phyloP scores from a whole-genome alignment of 2,888 invertebrate species.

The Ferdinandea cuprea region DNA sequence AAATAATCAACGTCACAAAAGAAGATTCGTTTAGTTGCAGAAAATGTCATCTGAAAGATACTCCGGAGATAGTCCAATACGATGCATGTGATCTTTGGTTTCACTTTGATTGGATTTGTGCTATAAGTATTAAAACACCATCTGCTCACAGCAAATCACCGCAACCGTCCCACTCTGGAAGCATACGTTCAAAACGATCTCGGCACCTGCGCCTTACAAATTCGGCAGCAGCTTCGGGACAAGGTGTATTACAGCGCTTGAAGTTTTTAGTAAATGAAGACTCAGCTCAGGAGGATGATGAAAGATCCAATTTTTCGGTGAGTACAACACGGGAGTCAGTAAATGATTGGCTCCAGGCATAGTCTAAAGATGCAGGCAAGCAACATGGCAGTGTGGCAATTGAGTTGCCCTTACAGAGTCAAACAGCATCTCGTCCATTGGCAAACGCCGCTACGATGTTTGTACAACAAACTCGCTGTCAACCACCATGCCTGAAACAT shows the following conservation, averaged over 20 bases:
- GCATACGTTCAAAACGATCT: neutral
- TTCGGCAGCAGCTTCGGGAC: neutral
- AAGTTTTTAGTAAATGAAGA: neutral
- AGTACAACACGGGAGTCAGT: neutral
- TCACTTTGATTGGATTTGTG: constrained; percentile 2
- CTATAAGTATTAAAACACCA: neutral
- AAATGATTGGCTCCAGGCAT: neutral
- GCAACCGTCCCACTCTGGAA: neutral
- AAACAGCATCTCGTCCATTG: constrained; percentile 1
- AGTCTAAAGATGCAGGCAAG: neutral
- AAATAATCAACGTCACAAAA: neutral
- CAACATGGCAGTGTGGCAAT: neutral
- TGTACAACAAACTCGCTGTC: neutral
- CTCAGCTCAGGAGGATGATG: neutral
- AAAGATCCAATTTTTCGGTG: neutral
- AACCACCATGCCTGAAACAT: neutral
- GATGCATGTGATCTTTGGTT: constrained; percentile 5
- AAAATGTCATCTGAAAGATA: neutral
- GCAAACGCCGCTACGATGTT: neutral
- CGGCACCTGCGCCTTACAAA: neutral
- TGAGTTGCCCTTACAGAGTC: neutral
- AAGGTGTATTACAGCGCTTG: too few species aligned
- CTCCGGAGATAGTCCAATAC: constrained; percentile 2
- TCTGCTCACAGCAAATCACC: neutral
- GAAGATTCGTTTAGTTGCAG: neutral